Evolutionary conservation across 2,797 vertebrate species (phyloP), one percentile per base, ranked within the genome.

Genomic region (Chaunax sp.): DNA sequence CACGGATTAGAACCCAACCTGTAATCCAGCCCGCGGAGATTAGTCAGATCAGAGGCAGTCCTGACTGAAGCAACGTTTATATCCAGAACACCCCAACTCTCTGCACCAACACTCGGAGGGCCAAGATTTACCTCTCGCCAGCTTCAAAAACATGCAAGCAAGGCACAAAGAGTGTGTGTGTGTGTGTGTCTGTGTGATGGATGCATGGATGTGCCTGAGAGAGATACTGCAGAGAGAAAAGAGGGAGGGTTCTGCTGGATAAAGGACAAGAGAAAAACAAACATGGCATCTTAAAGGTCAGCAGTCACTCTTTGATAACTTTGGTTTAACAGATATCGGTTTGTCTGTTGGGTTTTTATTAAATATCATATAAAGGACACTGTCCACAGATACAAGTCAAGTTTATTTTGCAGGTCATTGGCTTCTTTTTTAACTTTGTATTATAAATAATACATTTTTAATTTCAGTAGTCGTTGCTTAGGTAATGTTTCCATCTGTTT

Each of bases 1-100:
- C 79, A 77, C 58, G 85, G 90, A 92, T 93, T 90, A 92, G 62
- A 89, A 65, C 82, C 88, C 87, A 88, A 90, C 90, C 88, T 91
- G 89, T 92, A 90, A 90, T 92, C 87, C 87, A 79, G 82, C 84
- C 86, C 44, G 50, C 58, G 80, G 87, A 89, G 90, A 90, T 91
- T 90, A 89, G 83, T 67, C 83, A 91, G 90, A 92, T 91, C 89
- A 90, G 86, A 86, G 78, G 73, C 87, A 89, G 83, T 87, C 85
- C 88, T 82, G 83, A 87, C 84, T 86, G 75, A 87, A 89, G 87
- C 80, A 63, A 75, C 78, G 84, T 77, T 87, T 83, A 82, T 79
- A 87, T 88, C 86, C 83, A 81, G 78, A 87, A 82, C 84, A 71
- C 74, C 81, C 79, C 82, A 54, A 72, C 75, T 77, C 77, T 81